These are phyloP conservation scores for Harpagus bidentatus DNA, from an alignment of 2,113 vertebrate genomes.

Conservation along the genomic window DNA sequence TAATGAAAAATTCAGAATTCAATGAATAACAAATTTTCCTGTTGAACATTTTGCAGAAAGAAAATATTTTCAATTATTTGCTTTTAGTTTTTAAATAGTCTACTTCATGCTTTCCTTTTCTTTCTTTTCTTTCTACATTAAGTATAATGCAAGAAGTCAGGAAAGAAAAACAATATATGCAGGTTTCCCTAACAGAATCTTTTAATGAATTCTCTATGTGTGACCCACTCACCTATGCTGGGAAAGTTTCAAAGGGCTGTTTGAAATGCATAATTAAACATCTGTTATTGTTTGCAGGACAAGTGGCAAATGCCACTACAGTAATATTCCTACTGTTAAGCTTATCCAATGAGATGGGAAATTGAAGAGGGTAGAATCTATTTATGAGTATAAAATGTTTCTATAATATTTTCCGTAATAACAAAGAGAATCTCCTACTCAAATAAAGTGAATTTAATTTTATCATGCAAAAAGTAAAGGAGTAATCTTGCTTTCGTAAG, in stretches of 20 bases:
- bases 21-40: not conserved
- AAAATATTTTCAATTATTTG: not conserved
- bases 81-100: not conserved
- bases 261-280: not conserved
- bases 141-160: not conserved
- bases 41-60: not conserved
- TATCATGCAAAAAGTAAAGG: not conserved
- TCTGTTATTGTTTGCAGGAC: not conserved
- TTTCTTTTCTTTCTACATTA: not conserved
- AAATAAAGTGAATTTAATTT: not conserved
- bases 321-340: not conserved
- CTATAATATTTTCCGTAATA: not conserved
- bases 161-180: not conserved
- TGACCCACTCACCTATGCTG: not conserved
- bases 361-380: not conserved
- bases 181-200: not conserved
- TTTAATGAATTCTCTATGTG: not conserved
- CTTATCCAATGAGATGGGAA: not conserved
- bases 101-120: not conserved
- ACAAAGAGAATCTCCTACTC: not conserved
- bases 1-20: slow-evolving; percentile 14
- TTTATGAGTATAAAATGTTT: not conserved
- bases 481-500: not conserved
- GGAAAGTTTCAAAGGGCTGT: not conserved
- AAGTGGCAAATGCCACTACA: not conserved